These are phyloP conservation scores for Theonella swinhoei DNA, from an alignment of 37 sponge, comb jelly and placozoan genomes.

Conservation along the genomic window DNA sequence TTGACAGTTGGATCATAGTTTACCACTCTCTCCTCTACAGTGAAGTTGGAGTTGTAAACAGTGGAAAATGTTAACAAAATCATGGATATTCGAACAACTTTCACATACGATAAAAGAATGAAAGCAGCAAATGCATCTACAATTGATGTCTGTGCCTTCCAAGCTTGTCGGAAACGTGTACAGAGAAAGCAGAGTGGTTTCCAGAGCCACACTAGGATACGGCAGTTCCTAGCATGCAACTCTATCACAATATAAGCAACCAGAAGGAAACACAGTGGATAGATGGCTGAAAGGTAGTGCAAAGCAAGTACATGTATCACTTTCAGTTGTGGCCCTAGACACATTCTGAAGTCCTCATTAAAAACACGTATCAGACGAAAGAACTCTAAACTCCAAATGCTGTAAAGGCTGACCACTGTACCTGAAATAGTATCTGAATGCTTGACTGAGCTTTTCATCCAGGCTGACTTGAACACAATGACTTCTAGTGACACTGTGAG, in stretches of 20 bases:
- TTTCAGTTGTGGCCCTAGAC: neutral
- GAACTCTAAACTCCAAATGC: slow-evolving; percentile 25
- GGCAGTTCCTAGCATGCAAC: slow-evolving; percentile 1
- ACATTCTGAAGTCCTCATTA: neutral
- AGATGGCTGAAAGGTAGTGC: slow-evolving; percentile 11
- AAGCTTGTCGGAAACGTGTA: neutral
- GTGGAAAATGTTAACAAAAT: neutral
- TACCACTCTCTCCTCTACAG: neutral
- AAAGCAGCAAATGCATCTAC: slow-evolving; percentile 26
- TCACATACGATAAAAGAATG: neutral
- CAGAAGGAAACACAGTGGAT: neutral
- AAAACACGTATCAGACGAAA: neutral
- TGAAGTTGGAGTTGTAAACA: neutral
- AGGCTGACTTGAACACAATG: neutral
- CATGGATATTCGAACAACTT: slow-evolving; percentile 1
- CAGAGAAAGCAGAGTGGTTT: neutral
- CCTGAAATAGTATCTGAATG: neutral
- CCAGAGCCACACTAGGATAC: slow-evolving; percentile 8
- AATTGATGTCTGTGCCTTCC: neutral
- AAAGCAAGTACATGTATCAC: slow-evolving; percentile 5
- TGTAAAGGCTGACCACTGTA: neutral
- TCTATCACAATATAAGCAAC: slow-evolving; percentile 1
- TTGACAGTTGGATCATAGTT: slow-evolving; percentile 16
- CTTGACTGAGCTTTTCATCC: neutral
- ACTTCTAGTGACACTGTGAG: neutral